phyloP scores from a whole-genome alignment of 2,113 vertebrate species.

The Gnathonemus longibarbis region DNA sequence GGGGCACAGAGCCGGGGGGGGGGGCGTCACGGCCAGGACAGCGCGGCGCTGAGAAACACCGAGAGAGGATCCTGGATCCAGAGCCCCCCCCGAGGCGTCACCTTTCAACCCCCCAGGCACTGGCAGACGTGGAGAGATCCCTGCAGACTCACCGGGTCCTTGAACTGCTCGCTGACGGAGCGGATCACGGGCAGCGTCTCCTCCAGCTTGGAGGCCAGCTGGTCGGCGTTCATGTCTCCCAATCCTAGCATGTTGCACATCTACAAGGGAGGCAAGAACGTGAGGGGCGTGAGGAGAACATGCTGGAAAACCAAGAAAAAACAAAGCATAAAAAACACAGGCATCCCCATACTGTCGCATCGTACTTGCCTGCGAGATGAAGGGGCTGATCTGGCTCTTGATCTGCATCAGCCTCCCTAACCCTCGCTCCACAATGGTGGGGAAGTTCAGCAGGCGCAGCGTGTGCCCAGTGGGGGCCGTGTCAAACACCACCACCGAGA shows the following conservation, averaged over 20 bases:
- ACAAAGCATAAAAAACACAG: background rate
- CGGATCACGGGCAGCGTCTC: conserved; percentile 89
- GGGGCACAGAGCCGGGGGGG: background rate
- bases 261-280: conserved; percentile 43
- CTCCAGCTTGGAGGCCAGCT: conserved; percentile 86
- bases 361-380: conserved; percentile 80
- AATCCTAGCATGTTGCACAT: conserved; percentile 95
- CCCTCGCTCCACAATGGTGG: conserved; percentile 89
- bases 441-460: conserved; percentile 86
- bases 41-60: background rate
- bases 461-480: conserved; percentile 92
- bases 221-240: conserved; percentile 91
- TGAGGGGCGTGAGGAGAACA: background rate
- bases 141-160: conserved; percentile 74
- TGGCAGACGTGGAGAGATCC: background rate
- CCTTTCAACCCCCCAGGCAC: background rate
- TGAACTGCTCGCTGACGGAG: conserved; percentile 91
- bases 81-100: background rate
- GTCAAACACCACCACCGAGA: conserved; percentile 93
- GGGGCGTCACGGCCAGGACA: background rate
- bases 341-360: background rate
- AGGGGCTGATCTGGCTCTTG: conserved; percentile 96
- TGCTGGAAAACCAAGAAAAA: background rate
- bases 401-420: conserved; percentile 94
- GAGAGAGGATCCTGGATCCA: background rate